Evolutionary conservation across 2,797 vertebrate species (phyloP), one percentile per base, ranked within the genome.

Genomic region (Sylvilagus floridanus): DNA sequence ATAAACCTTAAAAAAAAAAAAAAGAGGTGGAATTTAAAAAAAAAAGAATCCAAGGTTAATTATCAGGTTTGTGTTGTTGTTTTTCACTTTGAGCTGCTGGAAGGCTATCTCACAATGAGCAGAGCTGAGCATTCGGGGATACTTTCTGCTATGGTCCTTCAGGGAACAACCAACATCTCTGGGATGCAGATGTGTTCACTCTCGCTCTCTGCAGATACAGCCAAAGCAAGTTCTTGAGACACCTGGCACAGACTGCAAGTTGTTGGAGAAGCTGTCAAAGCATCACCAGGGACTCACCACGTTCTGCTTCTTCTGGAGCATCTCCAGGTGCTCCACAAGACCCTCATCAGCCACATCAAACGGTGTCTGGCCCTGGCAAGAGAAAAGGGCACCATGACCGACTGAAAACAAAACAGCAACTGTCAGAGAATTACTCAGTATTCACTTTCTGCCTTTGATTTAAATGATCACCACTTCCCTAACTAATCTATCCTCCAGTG

Each of bases 321-420:
- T 97, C 92, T 98, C 98, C 76, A 98, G 95, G 75, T 98, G 98
- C 37, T 98, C 98, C 47, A 98, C 98, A 0, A 98, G 97, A 8
- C 98, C 98, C 94, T 98, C 98, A 2, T 98, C 98, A 35, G 98
- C 98, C 94, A 98, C 98, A 0, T 98, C 98, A 7, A 98, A 98
- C 0, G 98, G 98, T 0, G 98, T 98, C 97, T 98, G 98, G 94
- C 98, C 98, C 98, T 98, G 83, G 88, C 14, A 86, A 60, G 0
- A 81, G 78, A 79, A 88, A 84, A 35, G 24, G 28, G 9, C 5
- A 50, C 30, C 81, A 19, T 72, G 30, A 92, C 68, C 24, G 28
- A 35, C 0, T 88, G 79, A 96, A 94, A 92, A 96, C 63, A 85
- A 91, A 73, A 54, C 85, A 0, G 72, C 2, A 12, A 12, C 90